phyloP scores from a whole-genome alignment of 2,888 invertebrate species.

The Drosophila pegasa region DNA sequence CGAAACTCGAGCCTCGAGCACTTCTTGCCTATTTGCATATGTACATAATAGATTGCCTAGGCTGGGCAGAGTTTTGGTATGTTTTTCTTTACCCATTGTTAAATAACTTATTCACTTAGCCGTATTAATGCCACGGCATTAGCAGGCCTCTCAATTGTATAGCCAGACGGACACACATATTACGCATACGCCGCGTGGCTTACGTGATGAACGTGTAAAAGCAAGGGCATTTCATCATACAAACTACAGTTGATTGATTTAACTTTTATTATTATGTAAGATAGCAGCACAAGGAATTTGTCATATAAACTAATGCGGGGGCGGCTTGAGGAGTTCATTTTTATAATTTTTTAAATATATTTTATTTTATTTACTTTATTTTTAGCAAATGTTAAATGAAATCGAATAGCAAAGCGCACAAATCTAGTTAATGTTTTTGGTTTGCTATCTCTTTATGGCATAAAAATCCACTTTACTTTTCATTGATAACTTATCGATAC shows the following conservation, averaged over 20 bases:
- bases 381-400: background rate
- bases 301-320: background rate
- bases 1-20: background rate
- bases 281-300: background rate
- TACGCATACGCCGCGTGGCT: conserved; percentile 29
- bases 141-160: conserved; percentile 31
- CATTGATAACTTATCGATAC: conserved; percentile 9
- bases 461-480: conserved; percentile 5
- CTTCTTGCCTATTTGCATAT: conserved; percentile 52
- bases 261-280: background rate
- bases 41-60: conserved; percentile 52
- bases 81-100: background rate
- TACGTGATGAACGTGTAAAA: background rate
- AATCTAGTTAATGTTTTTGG: background rate
- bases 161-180: background rate
- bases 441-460: background rate
- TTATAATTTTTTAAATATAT: background rate
- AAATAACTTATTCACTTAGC: conserved; percentile 60
- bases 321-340: background rate
- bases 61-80: conserved; percentile 8
- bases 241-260: background rate
- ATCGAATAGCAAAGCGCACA: background rate
- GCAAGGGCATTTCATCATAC: background rate
- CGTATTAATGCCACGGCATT: conserved; percentile 54
- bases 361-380: background rate